Conservation (phyloP, 2,113 vertebrate species). For the Lampris incognitus region DNA sequence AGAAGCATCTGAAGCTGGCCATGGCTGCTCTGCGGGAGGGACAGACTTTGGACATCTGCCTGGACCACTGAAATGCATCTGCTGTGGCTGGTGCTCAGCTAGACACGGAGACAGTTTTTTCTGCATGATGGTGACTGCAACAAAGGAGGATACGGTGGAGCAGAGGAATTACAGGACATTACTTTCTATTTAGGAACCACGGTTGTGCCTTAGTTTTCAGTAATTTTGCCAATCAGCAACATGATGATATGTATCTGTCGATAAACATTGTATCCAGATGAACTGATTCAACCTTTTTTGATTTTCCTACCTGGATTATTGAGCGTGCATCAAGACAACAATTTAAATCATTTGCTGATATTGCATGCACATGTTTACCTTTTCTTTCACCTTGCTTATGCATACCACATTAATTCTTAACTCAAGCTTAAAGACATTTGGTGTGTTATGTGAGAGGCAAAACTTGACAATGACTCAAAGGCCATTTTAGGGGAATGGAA, state of each 20-base stretch:
- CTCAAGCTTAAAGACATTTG: too few relatives aligned
- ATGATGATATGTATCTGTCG: background rate
- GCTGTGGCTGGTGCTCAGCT: slow-evolving; percentile 26
- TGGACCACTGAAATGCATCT: slow-evolving; percentile 80
- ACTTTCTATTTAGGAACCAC: slow-evolving; percentile 29
- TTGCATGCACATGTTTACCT: too few relatives aligned
- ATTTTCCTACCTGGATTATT: too few relatives aligned
- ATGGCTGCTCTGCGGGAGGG: slow-evolving; percentile 93
- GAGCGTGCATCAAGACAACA: too few relatives aligned
- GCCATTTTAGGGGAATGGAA: too few relatives aligned
- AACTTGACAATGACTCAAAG: too few relatives aligned
- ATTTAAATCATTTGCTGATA: too few relatives aligned
- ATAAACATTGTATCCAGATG: too few relatives aligned
- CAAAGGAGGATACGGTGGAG: slow-evolving; percentile 11
- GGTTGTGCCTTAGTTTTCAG: slow-evolving; percentile 70
- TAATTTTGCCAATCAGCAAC: slow-evolving; percentile 70
- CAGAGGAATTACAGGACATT: slow-evolving; percentile 19
- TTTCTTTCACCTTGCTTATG: too few relatives aligned
- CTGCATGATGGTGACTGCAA: slow-evolving; percentile 44
- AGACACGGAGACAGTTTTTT: slow-evolving; percentile 39
- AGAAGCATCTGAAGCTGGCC: slow-evolving; percentile 92
- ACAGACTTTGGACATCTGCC: slow-evolving; percentile 85
- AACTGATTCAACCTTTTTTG: too few relatives aligned
- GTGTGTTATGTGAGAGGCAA: too few relatives aligned
- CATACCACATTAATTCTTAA: too few relatives aligned